phyloP scores from a whole-genome alignment of 2,888 invertebrate species.

The Leptura quadrifasciata region DNA sequence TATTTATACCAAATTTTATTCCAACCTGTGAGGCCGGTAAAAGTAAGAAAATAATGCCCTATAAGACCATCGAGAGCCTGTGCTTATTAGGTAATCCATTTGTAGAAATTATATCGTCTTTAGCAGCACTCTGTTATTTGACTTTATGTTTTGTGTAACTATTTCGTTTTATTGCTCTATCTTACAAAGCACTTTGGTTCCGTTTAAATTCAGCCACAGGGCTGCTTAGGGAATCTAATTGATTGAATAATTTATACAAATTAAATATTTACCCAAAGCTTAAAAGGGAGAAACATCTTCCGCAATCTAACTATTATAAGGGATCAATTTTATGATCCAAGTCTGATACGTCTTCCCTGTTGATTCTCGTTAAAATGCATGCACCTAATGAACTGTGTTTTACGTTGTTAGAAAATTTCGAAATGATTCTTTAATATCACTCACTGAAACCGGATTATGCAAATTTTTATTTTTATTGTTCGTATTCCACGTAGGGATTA shows the following conservation, averaged over 20 bases:
- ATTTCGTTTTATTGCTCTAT: not conserved
- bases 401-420: not conserved
- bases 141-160: not conserved
- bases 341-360: not conserved
- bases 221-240: conserved; percentile 5
- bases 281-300: not conserved
- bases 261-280: conserved; percentile 14
- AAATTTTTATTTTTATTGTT: not conserved
- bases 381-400: not conserved
- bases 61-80: no score
- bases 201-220: not conserved
- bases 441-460: not conserved
- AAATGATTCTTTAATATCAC: not conserved
- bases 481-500: not conserved
- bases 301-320: conserved; percentile 2
- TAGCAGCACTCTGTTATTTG: not conserved
- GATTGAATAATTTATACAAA: conserved; percentile 22
- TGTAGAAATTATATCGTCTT: no score
- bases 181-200: not conserved
- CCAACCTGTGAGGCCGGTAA: no score
- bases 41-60: no score
- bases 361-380: conserved; percentile 2
- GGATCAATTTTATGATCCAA: conserved; percentile 6
- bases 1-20: no score
- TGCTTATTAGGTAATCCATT: no score